A percentile compares a stretch with the other conserved stretches of the same genome.
phyloP scores from a whole-genome alignment of 2,888 invertebrate species.

The Ditula angustiorana region DNA sequence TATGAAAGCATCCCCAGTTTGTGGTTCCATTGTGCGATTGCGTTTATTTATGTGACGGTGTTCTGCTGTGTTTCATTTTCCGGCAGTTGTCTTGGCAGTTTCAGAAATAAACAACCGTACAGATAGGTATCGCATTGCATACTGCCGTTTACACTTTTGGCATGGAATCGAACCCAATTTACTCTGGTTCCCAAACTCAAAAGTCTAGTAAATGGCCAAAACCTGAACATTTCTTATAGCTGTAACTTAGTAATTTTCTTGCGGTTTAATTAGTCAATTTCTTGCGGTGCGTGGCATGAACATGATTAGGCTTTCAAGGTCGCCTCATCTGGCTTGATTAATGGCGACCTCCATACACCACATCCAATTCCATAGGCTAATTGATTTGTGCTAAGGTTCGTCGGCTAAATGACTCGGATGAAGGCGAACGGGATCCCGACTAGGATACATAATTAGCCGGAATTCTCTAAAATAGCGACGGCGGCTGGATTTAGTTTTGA shows the following conservation, averaged over 20 bases:
- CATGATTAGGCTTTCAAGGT: constrained; percentile 31
- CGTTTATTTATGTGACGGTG: not conserved
- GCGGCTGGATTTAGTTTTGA: too few species aligned
- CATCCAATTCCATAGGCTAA: constrained; percentile 31
- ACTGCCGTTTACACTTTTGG: too few species aligned
- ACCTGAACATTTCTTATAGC: too few species aligned
- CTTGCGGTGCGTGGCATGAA: constrained; percentile 20
- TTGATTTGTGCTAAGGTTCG: constrained; percentile 20
- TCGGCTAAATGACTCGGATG: constrained; percentile 17
- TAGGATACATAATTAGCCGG: not conserved
- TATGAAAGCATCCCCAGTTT: not conserved
- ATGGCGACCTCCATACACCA: constrained; percentile 28
- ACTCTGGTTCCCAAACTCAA: too few species aligned
- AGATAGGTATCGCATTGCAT: too few species aligned
- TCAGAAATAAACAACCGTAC: too few species aligned
- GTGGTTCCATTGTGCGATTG: not conserved
- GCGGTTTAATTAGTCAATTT: constrained; percentile 29
- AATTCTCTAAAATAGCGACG: too few species aligned
- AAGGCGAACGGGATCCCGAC: constrained; percentile 5
- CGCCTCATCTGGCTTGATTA: constrained; percentile 31
- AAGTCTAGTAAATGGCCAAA: too few species aligned
- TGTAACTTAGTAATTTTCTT: not conserved
- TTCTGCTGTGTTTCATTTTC: not conserved
- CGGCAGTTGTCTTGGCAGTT: not conserved
- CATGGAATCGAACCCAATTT: too few species aligned